Evolutionary conservation across 2,797 vertebrate species (phyloP), one percentile per base, ranked within the genome.

Genomic region (Phalanger gymnotis): DNA sequence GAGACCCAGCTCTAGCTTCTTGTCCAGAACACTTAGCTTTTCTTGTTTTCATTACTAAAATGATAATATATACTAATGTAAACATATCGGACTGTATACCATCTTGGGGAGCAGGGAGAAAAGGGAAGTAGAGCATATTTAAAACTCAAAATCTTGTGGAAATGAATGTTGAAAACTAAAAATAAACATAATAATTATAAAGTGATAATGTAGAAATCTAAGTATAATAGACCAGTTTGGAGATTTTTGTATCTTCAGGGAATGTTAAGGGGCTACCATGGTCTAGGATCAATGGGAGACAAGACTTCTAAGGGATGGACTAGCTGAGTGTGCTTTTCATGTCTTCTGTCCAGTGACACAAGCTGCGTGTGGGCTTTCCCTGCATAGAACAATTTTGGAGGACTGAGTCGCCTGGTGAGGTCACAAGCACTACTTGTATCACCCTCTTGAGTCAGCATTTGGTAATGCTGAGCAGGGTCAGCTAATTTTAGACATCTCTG

Each of bases 331-430:
- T 66, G 52, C 96, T 97, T 96, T 97, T 97, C 97, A 97, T 97
- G 22, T 96, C 96, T 94, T 96, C 96, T 57, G 91, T 95, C 56
- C 89, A 93, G 81, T 91, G 61, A 92, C 81, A 94, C 94, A 95
- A 98, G 97, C 94, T 53, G 54, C 89, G 97, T 47, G 40, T 87
- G 98, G 98, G 97, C 98, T 97, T 97, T 97, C 96, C 95, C 94
- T 96, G 94, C 98, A 99, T 97, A 98, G 96, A 98, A 96, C 96
- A 98, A 98, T 98, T 99, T 99, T 98, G 98, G 98, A 97, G 95
- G 94, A 96, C 94, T 97, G 98, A 98, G 92, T 97, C 96, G 97
- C 96, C 97, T 97, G 97, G 98, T 96, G 98, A 98, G 97, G 98
- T 98, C 97, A 98, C 98, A 97, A 97, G 94, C 81, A 96, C 97